Evolutionary conservation across 2,113 vertebrate genomes (phyloP).

Genomic region (Sula dactylatra): DNA sequence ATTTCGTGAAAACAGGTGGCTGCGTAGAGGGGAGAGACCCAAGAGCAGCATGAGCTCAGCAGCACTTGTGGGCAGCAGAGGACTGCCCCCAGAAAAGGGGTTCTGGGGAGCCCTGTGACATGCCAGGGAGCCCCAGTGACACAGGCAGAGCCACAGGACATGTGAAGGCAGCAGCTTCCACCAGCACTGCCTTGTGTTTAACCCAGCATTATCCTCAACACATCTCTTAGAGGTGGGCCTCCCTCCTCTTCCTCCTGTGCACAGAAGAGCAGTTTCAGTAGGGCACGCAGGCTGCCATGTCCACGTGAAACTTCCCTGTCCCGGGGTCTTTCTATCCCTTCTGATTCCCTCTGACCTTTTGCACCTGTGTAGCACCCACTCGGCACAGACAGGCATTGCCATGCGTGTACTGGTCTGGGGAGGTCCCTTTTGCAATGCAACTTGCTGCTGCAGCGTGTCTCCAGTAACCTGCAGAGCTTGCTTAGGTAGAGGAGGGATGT

Average conservation of each 20-base stretch:
- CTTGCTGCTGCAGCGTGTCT: background rate
- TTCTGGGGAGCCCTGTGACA: background rate
- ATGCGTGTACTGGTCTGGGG: background rate
- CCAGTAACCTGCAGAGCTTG: background rate
- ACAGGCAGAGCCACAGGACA: background rate
- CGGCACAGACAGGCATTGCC: fast-evolving
- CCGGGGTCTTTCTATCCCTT: background rate
- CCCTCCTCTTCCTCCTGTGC: background rate
- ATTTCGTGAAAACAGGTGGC: background rate
- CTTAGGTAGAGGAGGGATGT: background rate
- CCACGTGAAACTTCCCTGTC: background rate
- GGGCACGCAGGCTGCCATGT: background rate
- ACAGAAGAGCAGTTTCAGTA: background rate
- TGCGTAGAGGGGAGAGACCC: background rate
- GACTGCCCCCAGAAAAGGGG: background rate
- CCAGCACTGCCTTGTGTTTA: background rate
- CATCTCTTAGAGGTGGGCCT: background rate
- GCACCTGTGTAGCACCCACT: background rate
- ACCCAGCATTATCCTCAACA: background rate
- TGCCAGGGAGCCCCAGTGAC: background rate
- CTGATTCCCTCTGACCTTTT: fast-evolving
- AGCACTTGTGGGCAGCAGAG: background rate
- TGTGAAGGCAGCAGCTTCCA: background rate
- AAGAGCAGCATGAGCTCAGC: background rate
- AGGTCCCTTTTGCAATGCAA: background rate